A percentile compares a stretch with the other conserved stretches of the same genome.
Conservation (phyloP, 2,113 vertebrate species). For the Oncorhynchus mykiss region DNA sequence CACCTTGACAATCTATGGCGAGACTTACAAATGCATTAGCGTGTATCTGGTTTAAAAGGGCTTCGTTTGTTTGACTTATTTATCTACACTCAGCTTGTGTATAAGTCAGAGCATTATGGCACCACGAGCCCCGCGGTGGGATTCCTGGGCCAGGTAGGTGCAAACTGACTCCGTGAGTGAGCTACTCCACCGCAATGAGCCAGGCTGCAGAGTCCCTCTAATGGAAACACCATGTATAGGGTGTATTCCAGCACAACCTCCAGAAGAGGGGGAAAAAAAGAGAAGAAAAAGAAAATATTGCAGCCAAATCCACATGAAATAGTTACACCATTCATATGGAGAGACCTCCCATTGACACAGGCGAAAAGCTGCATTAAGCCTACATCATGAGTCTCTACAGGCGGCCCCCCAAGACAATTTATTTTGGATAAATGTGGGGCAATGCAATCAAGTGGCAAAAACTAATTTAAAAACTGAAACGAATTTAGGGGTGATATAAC, state of each 20-base stretch:
- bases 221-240: conserved; percentile 91
- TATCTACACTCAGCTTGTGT: neutral
- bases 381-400: conserved; percentile 46
- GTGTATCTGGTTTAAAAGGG: neutral
- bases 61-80: neutral
- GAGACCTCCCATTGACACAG: conserved; percentile 84
- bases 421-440: conserved; percentile 54
- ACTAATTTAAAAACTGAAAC: conserved; percentile 45
- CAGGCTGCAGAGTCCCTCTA: conserved; percentile 75
- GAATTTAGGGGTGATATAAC: neutral
- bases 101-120: neutral
- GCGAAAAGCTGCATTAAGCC: conserved; percentile 67
- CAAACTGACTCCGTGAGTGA: conserved; percentile 85
- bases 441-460: conserved; percentile 57
- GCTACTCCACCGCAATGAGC: conserved; percentile 79
- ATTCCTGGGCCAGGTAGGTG: conserved; percentile 87
- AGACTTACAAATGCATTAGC: neutral
- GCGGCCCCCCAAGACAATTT: conserved; percentile 41
- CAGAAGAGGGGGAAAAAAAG: conserved; percentile 69
- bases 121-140: conserved; percentile 37
- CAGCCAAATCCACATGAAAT: conserved; percentile 88
- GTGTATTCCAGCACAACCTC: conserved; percentile 94
- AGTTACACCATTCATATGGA: conserved; percentile 81
- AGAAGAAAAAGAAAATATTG: conserved; percentile 78
- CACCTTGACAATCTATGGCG: too few relatives aligned